Base-by-base conservation (phyloP, 2,797 vertebrate species). In the Champsocephalus esox region DNA sequence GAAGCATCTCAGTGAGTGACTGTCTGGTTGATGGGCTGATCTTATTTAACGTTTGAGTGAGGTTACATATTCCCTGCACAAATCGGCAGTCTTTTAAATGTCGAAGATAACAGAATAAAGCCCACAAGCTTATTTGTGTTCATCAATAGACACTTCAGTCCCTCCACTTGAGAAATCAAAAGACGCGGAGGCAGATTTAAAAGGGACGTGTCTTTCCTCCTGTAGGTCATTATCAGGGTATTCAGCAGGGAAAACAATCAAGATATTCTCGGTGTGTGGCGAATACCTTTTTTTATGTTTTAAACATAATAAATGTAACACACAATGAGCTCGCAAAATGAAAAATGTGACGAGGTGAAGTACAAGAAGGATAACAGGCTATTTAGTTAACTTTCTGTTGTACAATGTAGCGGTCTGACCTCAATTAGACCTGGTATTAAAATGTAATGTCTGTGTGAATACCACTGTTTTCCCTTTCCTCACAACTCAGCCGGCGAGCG, bases 11-110 rank as follows among this genome's bases (percentile, higher is more conserved):
- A 0, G 44, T 32, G 59, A 68, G 12, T 34, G 70, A 69, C 66
- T 45, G 44, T 4, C 41, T 45, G 54, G 82, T 81, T 71, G 74
- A 87, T 75, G 2, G 12, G 3, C 19, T 75, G 66, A 85, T 67
- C 72, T 85, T 75, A 66, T 80, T 67, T 32, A 66, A 72, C 60
- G 71, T 65, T 79, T 66, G 69, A 54, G 24, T 10, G 57, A 51
- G 21, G 17, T 2, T 3, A 52, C 52, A 12, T 8, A 70, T 71
- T 79, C 49, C 14, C 43, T 12, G 41, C 11, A 19, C 43, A 17
- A 50, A 12, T 7, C 64, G 12, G 52, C 14, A 49, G 24, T 21
- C 55, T 61, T 34, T 5, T 44, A 70, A 51, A 75, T 51, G 38
- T 76, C 66, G 66, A 66, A 72, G 65, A 67, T 55, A 45, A 50